A percentile compares a stretch with the other conserved stretches of the same genome.
Conservation (phyloP, 2,888 invertebrate species). For the Melangyna quadrimaculata region DNA sequence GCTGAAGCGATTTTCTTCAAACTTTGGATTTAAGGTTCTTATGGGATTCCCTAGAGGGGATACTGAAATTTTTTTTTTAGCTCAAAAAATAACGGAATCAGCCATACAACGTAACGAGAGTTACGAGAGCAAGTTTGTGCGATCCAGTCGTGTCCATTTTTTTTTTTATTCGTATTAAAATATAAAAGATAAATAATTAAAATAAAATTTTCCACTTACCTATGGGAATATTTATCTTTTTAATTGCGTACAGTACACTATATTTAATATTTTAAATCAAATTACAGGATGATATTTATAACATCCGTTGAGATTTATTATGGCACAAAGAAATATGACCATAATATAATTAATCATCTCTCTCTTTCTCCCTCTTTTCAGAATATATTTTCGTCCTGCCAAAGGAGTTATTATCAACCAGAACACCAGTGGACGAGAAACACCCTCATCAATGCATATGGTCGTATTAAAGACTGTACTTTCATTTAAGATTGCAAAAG, state of each 20-base stretch:
- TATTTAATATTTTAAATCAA: background rate
- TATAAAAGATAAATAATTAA: no score
- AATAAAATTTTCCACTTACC: no score
- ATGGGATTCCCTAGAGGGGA: no score
- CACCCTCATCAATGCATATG: conserved; percentile 61
- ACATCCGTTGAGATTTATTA: background rate
- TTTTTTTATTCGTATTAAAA: no score
- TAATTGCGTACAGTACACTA: background rate
- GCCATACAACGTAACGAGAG: no score
- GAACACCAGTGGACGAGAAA: conserved; percentile 59
- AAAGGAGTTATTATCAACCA: conserved; percentile 58
- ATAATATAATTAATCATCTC: background rate
- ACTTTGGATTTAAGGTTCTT: no score
- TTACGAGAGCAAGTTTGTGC: no score
- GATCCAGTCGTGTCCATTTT: no score
- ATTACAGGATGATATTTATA: background rate
- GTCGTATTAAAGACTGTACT: conserved; percentile 74
- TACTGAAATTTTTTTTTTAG: no score
- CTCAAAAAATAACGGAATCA: no score
- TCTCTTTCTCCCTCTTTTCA: conserved; percentile 46
- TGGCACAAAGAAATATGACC: background rate
- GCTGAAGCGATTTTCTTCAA: no score
- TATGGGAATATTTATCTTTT: no score
- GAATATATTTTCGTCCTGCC: conserved; percentile 75
- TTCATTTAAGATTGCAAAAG: conserved; percentile 75